A percentile compares a stretch with the other conserved stretches of the same genome.
These are phyloP conservation scores for Solen grandis DNA, from an alignment of 1,140 invertebrate genomes.

Conservation along the genomic window DNA sequence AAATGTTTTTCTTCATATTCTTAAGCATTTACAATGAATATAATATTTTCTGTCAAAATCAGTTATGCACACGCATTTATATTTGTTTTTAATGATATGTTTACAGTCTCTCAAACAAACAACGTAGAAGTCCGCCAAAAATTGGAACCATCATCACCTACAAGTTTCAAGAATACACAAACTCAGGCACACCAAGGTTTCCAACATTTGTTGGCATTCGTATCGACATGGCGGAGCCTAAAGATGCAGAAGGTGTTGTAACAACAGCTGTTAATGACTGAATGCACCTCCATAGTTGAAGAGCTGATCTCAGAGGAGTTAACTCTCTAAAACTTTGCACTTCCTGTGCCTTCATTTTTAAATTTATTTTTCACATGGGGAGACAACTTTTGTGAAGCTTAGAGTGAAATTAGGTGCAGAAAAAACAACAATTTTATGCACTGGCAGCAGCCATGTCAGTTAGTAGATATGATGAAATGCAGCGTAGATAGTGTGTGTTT, in stretches of 20 bases:
- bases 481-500: too few relatives aligned
- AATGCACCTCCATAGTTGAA: too few relatives aligned
- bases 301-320: too few relatives aligned
- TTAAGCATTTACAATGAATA: background rate
- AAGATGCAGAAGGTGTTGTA: slow-evolving; percentile 68
- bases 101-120: slow-evolving; percentile 72
- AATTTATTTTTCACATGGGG: too few relatives aligned
- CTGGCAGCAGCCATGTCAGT: too few relatives aligned
- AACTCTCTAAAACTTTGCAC: too few relatives aligned
- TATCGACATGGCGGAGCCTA: slow-evolving; percentile 74
- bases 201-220: slow-evolving; percentile 73
- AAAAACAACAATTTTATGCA: too few relatives aligned
- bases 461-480: too few relatives aligned
- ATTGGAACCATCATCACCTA: slow-evolving; percentile 78
- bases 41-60: too few relatives aligned
- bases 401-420: too few relatives aligned
- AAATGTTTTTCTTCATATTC: background rate
- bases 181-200: slow-evolving; percentile 74
- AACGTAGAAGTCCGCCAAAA: slow-evolving; percentile 74
- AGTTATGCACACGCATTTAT: background rate
- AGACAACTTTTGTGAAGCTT: too few relatives aligned
- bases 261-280: slow-evolving; percentile 42
- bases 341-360: too few relatives aligned
- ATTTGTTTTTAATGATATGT: slow-evolving; percentile 5
- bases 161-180: slow-evolving; percentile 77